Conservation (phyloP, 2,797 vertebrate species). For the Acanthurus leucopareius region DNA sequence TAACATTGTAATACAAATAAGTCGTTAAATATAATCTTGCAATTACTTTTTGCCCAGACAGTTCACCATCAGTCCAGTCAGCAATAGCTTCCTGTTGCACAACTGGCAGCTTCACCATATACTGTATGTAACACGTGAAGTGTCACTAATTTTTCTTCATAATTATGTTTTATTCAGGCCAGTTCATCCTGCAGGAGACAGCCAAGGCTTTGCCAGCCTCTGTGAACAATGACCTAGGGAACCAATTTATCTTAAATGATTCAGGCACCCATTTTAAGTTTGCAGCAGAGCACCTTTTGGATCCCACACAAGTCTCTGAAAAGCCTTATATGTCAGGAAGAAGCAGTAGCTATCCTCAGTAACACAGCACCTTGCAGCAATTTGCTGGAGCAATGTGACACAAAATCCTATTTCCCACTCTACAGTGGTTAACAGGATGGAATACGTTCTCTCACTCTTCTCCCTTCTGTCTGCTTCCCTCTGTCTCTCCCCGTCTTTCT, state of each 20-base stretch:
- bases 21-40: too few species aligned
- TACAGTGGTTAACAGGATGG: slow-evolving; percentile 71
- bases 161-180: not conserved
- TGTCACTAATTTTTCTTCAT: not conserved
- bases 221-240: slow-evolving; percentile 28
- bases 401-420: slow-evolving; percentile 76
- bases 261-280: slow-evolving; percentile 32
- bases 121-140: not conserved
- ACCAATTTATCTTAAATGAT: slow-evolving; percentile 51
- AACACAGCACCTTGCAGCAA: slow-evolving; percentile 63
- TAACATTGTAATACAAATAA: too few species aligned
- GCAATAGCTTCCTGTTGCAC: too few species aligned
- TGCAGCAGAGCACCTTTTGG: slow-evolving; percentile 43
- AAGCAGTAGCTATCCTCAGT: slow-evolving; percentile 58
- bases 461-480: slow-evolving; percentile 6
- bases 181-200: not conserved
- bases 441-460: slow-evolving; percentile 22
- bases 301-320: slow-evolving; percentile 45
- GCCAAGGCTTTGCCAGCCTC: slow-evolving; percentile 1
- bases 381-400: slow-evolving; percentile 71
- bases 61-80: too few species aligned
- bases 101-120: not conserved
- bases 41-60: too few species aligned
- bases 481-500: not conserved
- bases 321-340: slow-evolving; percentile 61